Evolutionary conservation across 2,797 vertebrate genomes (phyloP).

Genomic region (Menidia menidia): DNA sequence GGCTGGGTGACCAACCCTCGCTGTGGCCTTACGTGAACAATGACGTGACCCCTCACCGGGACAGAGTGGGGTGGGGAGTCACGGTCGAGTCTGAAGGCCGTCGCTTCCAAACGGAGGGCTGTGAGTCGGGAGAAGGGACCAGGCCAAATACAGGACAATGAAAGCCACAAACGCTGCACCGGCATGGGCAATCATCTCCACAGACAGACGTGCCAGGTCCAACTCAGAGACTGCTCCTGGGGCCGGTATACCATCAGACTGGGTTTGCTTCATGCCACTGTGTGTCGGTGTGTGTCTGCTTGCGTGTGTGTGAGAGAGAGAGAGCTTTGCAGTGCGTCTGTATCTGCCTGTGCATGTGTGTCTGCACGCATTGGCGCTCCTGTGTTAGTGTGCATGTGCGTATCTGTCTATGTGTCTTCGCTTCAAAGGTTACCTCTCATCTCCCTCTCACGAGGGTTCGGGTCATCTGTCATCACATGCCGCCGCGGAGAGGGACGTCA

Average conservation of each 20-base stretch:
- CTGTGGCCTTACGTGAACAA: conserved; percentile 82
- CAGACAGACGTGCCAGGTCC: conserved; percentile 62
- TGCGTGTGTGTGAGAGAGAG: conserved; percentile 49
- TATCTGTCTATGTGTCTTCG: conserved; percentile 40
- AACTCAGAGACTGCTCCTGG: conserved; percentile 72
- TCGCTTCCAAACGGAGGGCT: conserved; percentile 45
- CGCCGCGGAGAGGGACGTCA: conserved; percentile 47
- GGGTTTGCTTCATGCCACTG: conserved; percentile 59
- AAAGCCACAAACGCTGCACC: conserved; percentile 64
- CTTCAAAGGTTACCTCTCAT: conserved; percentile 53
- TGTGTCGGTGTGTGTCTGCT: conserved; percentile 45
- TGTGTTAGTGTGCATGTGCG: conserved; percentile 67
- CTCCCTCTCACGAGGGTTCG: conserved; percentile 59
- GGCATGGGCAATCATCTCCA: conserved; percentile 73
- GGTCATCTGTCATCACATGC: conserved; percentile 69
- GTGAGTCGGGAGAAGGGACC: conserved; percentile 57
- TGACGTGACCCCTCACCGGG: conserved; percentile 52
- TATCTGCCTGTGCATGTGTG: conserved; percentile 73
- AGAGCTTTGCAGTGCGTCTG: conserved; percentile 63
- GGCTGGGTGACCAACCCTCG: conserved; percentile 59
- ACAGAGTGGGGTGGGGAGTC: conserved; percentile 21
- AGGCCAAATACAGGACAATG: conserved; percentile 47
- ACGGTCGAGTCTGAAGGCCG: conserved; percentile 47
- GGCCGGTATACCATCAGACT: conserved; percentile 65
- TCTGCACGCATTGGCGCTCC: conserved; percentile 60